These are phyloP conservation scores for Lepus oiostolus DNA, from an alignment of 2,797 vertebrate species.

Conservation along the genomic window DNA sequence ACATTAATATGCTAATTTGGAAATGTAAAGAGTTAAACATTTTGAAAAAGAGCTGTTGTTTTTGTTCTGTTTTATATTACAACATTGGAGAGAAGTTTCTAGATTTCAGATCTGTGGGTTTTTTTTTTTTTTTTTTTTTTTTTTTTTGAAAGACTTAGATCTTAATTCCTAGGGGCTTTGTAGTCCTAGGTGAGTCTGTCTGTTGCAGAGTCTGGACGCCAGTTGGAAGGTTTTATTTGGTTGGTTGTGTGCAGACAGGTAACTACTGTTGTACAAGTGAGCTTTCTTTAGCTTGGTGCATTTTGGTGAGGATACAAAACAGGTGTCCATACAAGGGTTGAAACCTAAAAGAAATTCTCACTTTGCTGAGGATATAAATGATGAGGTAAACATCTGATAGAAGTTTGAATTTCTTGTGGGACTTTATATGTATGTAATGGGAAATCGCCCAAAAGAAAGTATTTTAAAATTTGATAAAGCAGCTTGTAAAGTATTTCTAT, in stretches of 20 bases:
- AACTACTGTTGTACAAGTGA: background rate
- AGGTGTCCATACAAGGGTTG: background rate
- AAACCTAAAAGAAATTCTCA: background rate
- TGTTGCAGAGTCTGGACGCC: background rate
- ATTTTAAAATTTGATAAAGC: constrained; percentile 44
- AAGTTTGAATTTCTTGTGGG: background rate
- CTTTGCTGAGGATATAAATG: background rate
- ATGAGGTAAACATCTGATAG: background rate
- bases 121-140: too few relatives aligned
- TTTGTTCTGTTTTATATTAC: constrained; percentile 62
- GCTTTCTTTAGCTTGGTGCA: background rate
- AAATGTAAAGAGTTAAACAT: constrained; percentile 48
- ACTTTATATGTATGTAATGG: constrained; percentile 16
- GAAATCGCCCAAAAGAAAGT: constrained; percentile 1
- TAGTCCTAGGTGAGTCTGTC: background rate
- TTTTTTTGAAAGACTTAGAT: background rate
- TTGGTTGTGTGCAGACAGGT: background rate
- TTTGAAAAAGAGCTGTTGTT: constrained; percentile 69
- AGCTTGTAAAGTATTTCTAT: background rate
- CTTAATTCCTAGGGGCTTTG: background rate
- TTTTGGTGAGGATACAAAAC: background rate
- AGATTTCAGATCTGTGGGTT: background rate
- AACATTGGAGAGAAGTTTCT: background rate
- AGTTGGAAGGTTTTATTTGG: background rate
- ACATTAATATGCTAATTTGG: constrained; percentile 80